Evolutionary conservation across 2,113 vertebrate genomes (phyloP).

Genomic region (Scortum barcoo): DNA sequence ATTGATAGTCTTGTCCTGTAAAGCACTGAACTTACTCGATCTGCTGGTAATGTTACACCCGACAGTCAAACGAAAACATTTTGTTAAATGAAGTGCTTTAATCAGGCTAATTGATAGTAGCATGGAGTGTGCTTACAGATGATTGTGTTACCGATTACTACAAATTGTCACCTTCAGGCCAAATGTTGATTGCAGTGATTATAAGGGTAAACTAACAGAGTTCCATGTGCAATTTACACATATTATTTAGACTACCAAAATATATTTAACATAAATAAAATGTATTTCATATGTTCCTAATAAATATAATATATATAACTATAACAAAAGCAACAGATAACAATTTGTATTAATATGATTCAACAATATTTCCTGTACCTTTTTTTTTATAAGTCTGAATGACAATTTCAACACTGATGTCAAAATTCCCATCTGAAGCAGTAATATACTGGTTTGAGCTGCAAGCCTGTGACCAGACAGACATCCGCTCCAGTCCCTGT

Average conservation of each 20-base stretch:
- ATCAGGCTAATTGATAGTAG: slow-evolving; percentile 41
- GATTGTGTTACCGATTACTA: background rate
- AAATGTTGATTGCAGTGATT: background rate
- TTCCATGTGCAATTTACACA: background rate
- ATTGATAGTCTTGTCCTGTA: slow-evolving; percentile 72
- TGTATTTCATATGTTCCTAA: background rate
- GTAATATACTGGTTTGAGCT: slow-evolving; percentile 8
- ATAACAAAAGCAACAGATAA: background rate
- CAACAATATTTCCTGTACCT: background rate
- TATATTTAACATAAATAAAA: background rate
- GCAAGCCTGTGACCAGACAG: slow-evolving; percentile 1
- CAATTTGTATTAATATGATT: background rate
- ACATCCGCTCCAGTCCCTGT: background rate
- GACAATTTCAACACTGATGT: background rate
- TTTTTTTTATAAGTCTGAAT: background rate
- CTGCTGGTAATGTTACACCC: slow-evolving; percentile 52
- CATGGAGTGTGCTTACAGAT: background rate
- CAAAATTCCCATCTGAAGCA: background rate
- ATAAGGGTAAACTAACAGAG: background rate
- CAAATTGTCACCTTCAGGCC: background rate
- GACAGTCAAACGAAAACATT: slow-evolving; percentile 58
- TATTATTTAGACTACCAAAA: background rate
- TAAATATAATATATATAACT: too few relatives aligned
- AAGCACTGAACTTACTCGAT: slow-evolving; percentile 60
- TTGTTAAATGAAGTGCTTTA: slow-evolving; percentile 55